These are phyloP conservation scores for Uromys caudimaculatus DNA, from an alignment of 2,797 vertebrate species.

Conservation along the genomic window DNA sequence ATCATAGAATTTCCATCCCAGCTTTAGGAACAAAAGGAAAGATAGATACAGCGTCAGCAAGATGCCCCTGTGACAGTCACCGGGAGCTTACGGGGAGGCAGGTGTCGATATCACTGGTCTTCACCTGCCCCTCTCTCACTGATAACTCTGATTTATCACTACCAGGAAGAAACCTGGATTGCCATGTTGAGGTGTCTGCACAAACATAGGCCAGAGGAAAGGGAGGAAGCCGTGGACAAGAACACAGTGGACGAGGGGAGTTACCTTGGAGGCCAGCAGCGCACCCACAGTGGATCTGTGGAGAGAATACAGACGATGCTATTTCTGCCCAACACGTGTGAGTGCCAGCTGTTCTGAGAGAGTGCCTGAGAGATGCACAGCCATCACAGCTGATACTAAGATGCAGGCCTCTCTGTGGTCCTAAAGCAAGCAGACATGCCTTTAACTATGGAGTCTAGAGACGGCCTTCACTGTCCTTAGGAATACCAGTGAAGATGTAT, in stretches of 20 bases:
- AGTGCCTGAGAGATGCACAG: background rate
- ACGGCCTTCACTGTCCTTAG: background rate
- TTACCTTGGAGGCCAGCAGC: constrained; percentile 90
- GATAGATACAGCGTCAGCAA: background rate
- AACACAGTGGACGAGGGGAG: background rate
- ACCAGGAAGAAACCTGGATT: background rate
- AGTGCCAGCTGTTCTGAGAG: background rate
- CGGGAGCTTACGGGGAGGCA: background rate
- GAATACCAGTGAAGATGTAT: background rate
- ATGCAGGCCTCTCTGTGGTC: background rate
- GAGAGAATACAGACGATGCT: constrained; percentile 54
- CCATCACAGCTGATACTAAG: fast-evolving
- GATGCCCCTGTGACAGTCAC: background rate
- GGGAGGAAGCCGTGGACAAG: background rate
- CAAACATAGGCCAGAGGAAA: background rate
- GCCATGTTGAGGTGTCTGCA: background rate
- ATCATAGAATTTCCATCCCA: constrained; percentile 94
- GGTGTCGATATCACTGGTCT: background rate
- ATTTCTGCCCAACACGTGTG: background rate
- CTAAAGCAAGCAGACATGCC: background rate
- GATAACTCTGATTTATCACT: background rate
- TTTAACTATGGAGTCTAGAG: background rate
- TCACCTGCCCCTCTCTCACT: background rate
- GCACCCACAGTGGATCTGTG: constrained; percentile 89
- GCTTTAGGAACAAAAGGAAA: constrained; percentile 84